A percentile compares a stretch with the other conserved stretches of the same genome.
Evolutionary conservation across 2,797 vertebrate species (phyloP).

Genomic region (Notamacropus eugenii): DNA sequence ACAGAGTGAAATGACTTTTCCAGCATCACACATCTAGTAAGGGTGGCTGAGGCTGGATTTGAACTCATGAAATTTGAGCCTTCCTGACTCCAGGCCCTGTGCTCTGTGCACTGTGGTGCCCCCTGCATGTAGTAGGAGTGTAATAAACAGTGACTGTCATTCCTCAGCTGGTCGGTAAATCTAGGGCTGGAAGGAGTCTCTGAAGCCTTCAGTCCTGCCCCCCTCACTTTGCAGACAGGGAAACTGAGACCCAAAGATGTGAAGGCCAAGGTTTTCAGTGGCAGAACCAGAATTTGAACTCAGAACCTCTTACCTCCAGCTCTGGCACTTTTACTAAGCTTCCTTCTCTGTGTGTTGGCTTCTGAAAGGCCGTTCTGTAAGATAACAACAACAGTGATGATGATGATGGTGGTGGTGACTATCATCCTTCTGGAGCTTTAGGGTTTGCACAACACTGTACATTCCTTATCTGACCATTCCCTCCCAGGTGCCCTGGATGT

Average conservation of each 20-base stretch:
- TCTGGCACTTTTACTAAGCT: not conserved
- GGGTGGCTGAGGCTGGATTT: not conserved
- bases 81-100: not conserved
- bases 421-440: not conserved
- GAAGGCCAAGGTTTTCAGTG: not conserved
- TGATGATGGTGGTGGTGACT: not conserved
- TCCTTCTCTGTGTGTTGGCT: not conserved
- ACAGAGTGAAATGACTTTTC: not conserved
- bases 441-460: not conserved
- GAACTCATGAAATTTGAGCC: not conserved
- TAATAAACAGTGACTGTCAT: not conserved
- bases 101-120: not conserved
- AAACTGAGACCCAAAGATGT: not conserved
- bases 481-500: conserved; percentile 90
- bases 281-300: not conserved
- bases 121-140: not conserved
- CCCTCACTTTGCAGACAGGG: not conserved
- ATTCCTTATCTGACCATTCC: not conserved
- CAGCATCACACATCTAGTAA: not conserved
- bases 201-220: not conserved
- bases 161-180: accelerated
- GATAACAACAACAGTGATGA: accelerated
- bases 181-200: not conserved
- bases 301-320: not conserved
- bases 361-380: not conserved